phyloP scores from a whole-genome alignment of 1,140 invertebrate species.

The Conopomorpha cramerella region DNA sequence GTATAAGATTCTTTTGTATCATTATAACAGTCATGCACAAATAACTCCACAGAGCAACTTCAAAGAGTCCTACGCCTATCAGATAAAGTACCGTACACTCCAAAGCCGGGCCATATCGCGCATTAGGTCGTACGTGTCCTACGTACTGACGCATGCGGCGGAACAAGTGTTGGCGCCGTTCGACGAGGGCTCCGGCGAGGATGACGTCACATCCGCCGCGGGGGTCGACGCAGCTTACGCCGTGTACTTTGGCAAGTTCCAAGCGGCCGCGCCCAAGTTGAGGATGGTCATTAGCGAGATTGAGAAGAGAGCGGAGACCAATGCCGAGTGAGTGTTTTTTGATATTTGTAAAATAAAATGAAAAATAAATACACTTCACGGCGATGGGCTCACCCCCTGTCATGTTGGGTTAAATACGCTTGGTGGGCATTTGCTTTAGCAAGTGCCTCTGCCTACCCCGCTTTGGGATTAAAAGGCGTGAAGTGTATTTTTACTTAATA shows the following conservation, averaged over 20 bases:
- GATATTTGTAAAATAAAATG: too few relatives aligned
- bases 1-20: too few relatives aligned
- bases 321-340: conserved; percentile 74
- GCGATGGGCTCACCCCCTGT: too few relatives aligned
- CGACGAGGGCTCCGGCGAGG: too few relatives aligned
- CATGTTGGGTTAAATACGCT: too few relatives aligned
- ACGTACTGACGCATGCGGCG: conserved; percentile 76
- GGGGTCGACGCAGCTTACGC: conserved; percentile 80
- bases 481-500: too few relatives aligned
- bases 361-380: too few relatives aligned
- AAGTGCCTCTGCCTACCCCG: too few relatives aligned
- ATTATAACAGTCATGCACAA: too few relatives aligned
- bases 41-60: conserved; percentile 44
- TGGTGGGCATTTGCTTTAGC: too few relatives aligned
- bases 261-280: conserved; percentile 83
- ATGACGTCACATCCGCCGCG: conserved; percentile 33
- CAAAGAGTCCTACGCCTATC: conserved; percentile 71
- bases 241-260: conserved; percentile 93
- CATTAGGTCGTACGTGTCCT: conserved; percentile 76
- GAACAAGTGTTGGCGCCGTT: conserved; percentile 67
- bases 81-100: conserved; percentile 79
- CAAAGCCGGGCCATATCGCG: conserved; percentile 78
- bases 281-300: conserved; percentile 81
- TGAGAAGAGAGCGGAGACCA: conserved; percentile 73
- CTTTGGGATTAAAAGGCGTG: too few relatives aligned